Percentiles rank a stretch among this genome's conserved stretches.
These are phyloP conservation scores for Cyprinus carpio DNA, from an alignment of 2,113 vertebrate species.

Conservation along the genomic window DNA sequence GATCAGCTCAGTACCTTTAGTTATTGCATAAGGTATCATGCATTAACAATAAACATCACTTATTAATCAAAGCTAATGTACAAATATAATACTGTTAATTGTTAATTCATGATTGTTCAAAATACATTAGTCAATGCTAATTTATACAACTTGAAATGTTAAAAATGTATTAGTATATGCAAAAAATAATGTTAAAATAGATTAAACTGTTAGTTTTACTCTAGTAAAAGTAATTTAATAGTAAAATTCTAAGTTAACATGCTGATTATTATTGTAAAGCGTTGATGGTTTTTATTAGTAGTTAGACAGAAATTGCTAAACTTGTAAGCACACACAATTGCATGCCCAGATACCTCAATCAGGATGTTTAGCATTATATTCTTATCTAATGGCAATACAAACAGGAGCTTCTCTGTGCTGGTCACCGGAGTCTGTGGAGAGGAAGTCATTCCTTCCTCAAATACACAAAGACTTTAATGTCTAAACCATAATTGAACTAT, in stretches of 20 bases:
- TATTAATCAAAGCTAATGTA: neutral
- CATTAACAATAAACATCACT: neutral
- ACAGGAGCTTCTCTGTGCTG: slow-evolving; percentile 9
- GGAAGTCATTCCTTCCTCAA: neutral
- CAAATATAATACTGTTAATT: neutral
- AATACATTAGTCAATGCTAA: no score
- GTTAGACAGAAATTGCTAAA: neutral
- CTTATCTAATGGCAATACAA: neutral
- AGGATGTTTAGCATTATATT: neutral
- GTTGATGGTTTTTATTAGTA: neutral
- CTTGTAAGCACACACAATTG: no score
- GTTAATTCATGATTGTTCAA: neutral
- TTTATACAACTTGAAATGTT: no score
- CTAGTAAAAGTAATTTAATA: neutral
- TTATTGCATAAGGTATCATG: neutral
- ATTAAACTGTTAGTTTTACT: neutral
- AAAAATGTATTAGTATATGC: no score
- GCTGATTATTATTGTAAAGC: neutral
- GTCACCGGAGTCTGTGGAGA: neutral
- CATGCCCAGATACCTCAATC: neutral
- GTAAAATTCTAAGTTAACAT: no score
- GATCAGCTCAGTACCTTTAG: no score
- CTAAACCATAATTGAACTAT: slow-evolving; percentile 1
- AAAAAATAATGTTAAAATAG: no score
- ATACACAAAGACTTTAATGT: slow-evolving; percentile 39